Evolutionary conservation across 2,113 vertebrate genomes (phyloP), one percentile per base, ranked within the genome.

Genomic region (Casuarius casuarius): DNA sequence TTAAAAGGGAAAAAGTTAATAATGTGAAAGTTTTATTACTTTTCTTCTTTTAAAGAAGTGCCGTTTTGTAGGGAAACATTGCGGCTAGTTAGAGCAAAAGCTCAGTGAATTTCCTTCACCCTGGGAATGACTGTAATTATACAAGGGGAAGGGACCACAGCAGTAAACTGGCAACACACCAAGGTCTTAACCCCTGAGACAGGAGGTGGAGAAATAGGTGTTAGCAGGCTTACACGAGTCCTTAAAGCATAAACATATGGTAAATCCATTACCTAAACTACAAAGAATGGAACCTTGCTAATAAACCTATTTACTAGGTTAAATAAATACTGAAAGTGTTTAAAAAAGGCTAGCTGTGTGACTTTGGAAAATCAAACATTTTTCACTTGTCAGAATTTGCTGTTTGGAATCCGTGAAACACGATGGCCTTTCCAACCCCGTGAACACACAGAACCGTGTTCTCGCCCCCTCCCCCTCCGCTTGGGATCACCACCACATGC

Each of bases 1-100:
- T 98, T 97, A 95, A 97, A 98, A 96, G 96, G 97, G 96, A 96
- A 98, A 98, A 98, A 98, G 98, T 99, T 99, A 99, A 99, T 99
- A 99, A 99, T 89, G 98, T 98, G 97, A 98, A 98, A 98, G 98
- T 98, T 99, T 99, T 99, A 99, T 98, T 97, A 97, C 98, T 98
- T 97, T 94, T 97, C 95, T 98, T 96, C 97, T 98, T 98, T 98
- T 98, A 91, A 98, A 98, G 98, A 97, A 97, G 93, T 98, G 97
- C 98, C 73, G 97, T 98, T 98, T 97, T 98, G 98, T 95, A 94
- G 96, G 72, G 90, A 94, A 96, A 93, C 70, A 17, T 95, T 83
- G 93, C 81, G 86, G 94, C 97, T 97, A 97, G 98, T 98, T 98
- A 98, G 42, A 98, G 98, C 94, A 96, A 97, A 98, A 96, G 98